phyloP scores from a whole-genome alignment of 2,888 invertebrate species.

The Laothoe populi region DNA sequence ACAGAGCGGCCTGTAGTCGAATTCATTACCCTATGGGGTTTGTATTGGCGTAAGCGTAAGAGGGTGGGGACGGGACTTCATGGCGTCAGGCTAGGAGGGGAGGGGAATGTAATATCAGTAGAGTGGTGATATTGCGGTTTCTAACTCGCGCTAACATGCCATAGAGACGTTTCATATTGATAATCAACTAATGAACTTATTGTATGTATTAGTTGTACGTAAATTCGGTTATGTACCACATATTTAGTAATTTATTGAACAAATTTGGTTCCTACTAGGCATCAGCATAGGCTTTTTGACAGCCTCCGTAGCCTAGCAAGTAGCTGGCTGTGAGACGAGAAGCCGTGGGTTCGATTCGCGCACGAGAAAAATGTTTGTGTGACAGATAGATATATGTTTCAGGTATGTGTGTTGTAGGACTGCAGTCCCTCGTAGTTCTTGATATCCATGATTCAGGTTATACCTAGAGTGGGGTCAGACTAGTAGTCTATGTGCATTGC shows the following conservation, averaged over 20 bases:
- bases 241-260: background rate
- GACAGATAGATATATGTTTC: no score
- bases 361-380: no score
- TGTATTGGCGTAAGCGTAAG: slow-evolving; percentile 45
- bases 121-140: slow-evolving; percentile 80
- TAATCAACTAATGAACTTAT: slow-evolving; percentile 41
- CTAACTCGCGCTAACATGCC: slow-evolving; percentile 65
- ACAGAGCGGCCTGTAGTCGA: slow-evolving; percentile 70
- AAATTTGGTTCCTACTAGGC: no score
- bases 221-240: slow-evolving; percentile 14
- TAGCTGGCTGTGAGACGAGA: no score
- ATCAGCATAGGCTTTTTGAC: no score
- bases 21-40: slow-evolving; percentile 78
- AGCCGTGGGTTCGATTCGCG: no score
- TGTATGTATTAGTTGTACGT: slow-evolving; percentile 25
- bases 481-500: no score
- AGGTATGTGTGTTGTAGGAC: no score
- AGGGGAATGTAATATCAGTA: slow-evolving; percentile 77
- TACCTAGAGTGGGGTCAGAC: no score
- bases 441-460: no score
- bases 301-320: no score
- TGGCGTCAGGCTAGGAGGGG: slow-evolving; percentile 64
- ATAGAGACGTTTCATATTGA: slow-evolving; percentile 52
- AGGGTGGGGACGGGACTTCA: slow-evolving; percentile 63
- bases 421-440: no score